These are phyloP conservation scores for Neoaliturus tenellus DNA, from an alignment of 2,888 invertebrate genomes.

Conservation along the genomic window DNA sequence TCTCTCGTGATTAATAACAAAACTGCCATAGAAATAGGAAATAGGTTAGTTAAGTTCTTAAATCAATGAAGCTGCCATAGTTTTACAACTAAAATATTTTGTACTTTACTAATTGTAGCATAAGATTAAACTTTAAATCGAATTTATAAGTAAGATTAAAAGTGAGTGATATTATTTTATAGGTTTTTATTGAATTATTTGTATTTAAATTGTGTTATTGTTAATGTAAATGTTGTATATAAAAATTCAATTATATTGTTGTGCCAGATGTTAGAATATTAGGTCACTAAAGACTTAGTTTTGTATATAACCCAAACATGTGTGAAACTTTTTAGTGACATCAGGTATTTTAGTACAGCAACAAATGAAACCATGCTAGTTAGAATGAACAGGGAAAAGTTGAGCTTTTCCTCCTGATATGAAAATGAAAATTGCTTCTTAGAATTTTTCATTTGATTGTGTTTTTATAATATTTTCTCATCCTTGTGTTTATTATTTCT, in stretches of 20 bases:
- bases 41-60: not conserved
- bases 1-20: not conserved
- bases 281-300: not conserved
- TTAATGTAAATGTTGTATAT: constrained; percentile 27
- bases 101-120: not conserved
- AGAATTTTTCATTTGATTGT: too few relatives aligned
- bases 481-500: too few relatives aligned
- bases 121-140: not conserved
- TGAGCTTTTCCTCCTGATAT: too few relatives aligned
- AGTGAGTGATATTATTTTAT: constrained; percentile 15
- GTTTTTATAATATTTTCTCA: too few relatives aligned
- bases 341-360: too few relatives aligned
- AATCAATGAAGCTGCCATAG: constrained; percentile 4
- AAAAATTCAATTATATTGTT: constrained; percentile 13
- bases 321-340: not conserved
- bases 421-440: too few relatives aligned
- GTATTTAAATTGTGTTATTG: constrained; percentile 2
- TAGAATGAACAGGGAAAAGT: too few relatives aligned
- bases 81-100: constrained; percentile 7
- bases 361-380: too few relatives aligned
- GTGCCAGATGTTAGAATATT: constrained; percentile 14
- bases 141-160: not conserved
- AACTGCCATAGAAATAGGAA: constrained; percentile 26
- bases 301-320: not conserved
- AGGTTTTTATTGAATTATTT: not conserved